Percentiles rank a stretch among this genome's conserved stretches.
Conservation (phyloP, 2,888 invertebrate genomes). For the Callyntrura guangdongensis region DNA sequence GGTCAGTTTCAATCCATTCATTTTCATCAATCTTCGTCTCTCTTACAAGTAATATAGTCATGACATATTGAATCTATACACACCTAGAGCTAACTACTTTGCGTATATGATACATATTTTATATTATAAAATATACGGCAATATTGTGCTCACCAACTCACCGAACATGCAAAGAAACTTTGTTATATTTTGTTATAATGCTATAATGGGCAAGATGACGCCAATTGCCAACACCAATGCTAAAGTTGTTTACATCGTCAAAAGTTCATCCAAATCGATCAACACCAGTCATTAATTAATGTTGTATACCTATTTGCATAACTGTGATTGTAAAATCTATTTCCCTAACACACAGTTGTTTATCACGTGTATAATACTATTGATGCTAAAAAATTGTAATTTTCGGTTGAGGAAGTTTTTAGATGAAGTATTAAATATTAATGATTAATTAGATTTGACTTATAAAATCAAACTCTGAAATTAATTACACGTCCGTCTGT, state of each 20-base stretch:
- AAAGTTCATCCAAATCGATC: slow-evolving; percentile 22
- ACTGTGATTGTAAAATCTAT: slow-evolving; percentile 18
- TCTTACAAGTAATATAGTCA: too few relatives aligned
- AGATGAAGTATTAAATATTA: slow-evolving; percentile 26
- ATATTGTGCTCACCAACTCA: background rate
- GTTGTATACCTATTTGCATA: slow-evolving; percentile 2
- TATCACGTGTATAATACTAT: slow-evolving; percentile 26
- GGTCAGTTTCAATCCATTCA: too few relatives aligned
- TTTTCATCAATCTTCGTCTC: background rate
- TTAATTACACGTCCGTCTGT: slow-evolving; percentile 45
- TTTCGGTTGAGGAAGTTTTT: slow-evolving; percentile 14
- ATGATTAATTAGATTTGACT: slow-evolving; percentile 40
- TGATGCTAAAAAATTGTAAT: slow-evolving; percentile 21
- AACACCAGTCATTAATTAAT: background rate
- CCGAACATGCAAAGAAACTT: background rate
- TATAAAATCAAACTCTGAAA: slow-evolving; percentile 21
- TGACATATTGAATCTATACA: background rate
- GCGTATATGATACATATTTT: background rate
- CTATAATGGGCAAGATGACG: too few relatives aligned
- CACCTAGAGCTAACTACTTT: background rate
- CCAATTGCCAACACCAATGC: background rate
- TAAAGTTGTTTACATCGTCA: background rate
- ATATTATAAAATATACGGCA: too few relatives aligned
- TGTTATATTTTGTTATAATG: too few relatives aligned
- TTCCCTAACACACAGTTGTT: background rate